These are phyloP conservation scores for Drosophila hawaiiensis DNA, from an alignment of 2,888 invertebrate species.

Conservation along the genomic window DNA sequence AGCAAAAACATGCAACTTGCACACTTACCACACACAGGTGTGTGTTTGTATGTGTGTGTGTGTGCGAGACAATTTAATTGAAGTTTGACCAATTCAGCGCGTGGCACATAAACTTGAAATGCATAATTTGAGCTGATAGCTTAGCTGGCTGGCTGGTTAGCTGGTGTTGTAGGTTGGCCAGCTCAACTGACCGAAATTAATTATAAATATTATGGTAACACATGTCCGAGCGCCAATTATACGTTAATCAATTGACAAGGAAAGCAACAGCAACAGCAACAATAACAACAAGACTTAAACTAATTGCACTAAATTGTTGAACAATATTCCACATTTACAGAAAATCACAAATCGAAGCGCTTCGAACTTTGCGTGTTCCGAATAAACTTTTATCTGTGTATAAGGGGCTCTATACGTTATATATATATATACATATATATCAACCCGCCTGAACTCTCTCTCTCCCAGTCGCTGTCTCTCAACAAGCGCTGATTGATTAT, in stretches of 20 bases:
- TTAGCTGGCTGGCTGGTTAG: not conserved
- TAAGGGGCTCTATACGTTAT: not conserved
- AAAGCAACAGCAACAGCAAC: not conserved
- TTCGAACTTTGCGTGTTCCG: slow-evolving; percentile 50
- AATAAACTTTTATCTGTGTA: slow-evolving; percentile 56
- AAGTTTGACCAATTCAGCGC: slow-evolving; percentile 57
- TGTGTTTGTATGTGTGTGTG: slow-evolving; percentile 16
- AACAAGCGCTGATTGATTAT: slow-evolving; percentile 75
- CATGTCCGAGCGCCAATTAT: slow-evolving; percentile 56
- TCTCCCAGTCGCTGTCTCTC: not conserved
- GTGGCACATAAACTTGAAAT: slow-evolving; percentile 75
- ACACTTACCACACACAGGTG: slow-evolving; percentile 16
- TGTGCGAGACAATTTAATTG: slow-evolving; percentile 69
- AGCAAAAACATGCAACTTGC: slow-evolving; percentile 76
- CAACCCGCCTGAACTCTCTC: not conserved
- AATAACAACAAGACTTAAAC: slow-evolving; percentile 34
- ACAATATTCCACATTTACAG: slow-evolving; percentile 54
- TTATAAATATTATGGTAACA: slow-evolving; percentile 65
- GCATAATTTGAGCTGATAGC: slow-evolving; percentile 49
- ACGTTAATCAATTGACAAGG: slow-evolving; percentile 54
- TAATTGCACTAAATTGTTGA: slow-evolving; percentile 60
- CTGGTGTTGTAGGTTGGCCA: slow-evolving; percentile 3
- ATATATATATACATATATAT: not conserved
- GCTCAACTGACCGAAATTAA: slow-evolving; percentile 50
- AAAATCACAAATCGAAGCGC: slow-evolving; percentile 30